Base-by-base conservation (phyloP, 2,113 vertebrate genomes). In the Lontra canadensis region DNA sequence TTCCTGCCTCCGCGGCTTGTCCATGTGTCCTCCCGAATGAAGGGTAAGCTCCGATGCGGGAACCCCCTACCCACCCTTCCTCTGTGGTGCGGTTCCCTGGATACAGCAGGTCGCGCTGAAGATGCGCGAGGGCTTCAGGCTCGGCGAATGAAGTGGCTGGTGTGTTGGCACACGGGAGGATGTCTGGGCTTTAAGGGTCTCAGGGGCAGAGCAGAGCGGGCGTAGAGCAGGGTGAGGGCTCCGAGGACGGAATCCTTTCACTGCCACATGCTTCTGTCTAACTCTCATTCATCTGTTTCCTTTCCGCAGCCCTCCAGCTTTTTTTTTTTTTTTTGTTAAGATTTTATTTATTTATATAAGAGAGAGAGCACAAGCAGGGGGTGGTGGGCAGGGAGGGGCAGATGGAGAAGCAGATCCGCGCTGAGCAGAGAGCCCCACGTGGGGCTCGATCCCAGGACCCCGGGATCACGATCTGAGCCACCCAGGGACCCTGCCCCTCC, bases 101-200 rank as follows among this genome's bases (percentile, higher is more conserved):
- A 15, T 13, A 2, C n/a, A 3, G 49, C 73, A 2, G 11, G 25
- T 44, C 18, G 0, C 0, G 20, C 13, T 6, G 8, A 26, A n/a
- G 31, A 34, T 6, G 26, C 39, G 2, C 0, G 1, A 26, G 25
- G 7, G 3, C 20, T 63, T 9, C 11, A 42, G 59, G 21, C 47
- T 79, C 13, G 1, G 57, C 4, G 34, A n/a, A 5, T 1, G 18
- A 14, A 3, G 4, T 13, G 13, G 42, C 63, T 9, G 9, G 18
- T 20, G 49, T 52, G 49, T 52, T 17, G 49, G 49, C 49, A 17
- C 73, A 1, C 17, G 3, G 61, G 34, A 2, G 11, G 31, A 2
- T 6, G 26, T 5, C 34, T 1, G 1, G 23, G 49, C 26, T 36
- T 23, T 1, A 31, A 42, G 0, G 4, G 4, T 67, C 65, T 25